Evolutionary conservation across 2,113 vertebrate genomes (phyloP).

Genomic region (Hippopotamus amphibius): DNA sequence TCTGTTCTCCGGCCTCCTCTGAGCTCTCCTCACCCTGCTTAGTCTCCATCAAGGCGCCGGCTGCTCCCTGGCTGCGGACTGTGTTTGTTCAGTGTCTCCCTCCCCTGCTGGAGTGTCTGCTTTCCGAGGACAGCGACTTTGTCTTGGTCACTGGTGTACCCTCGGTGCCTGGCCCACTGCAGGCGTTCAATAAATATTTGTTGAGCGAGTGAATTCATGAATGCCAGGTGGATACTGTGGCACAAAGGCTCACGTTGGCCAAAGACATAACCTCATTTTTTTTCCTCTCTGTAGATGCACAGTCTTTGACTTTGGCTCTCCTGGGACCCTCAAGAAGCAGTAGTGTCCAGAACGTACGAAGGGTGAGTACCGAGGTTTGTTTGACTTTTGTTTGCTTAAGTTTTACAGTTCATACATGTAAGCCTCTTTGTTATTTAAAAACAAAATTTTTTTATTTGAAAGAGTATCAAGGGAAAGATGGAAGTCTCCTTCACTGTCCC

Average conservation of each 20-base stretch:
- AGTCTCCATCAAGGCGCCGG: background rate
- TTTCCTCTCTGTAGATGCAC: background rate
- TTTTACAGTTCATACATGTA: background rate
- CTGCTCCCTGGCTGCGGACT: background rate
- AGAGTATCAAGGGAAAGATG: background rate
- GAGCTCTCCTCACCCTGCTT: background rate
- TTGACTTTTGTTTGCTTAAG: background rate
- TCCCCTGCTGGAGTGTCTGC: background rate
- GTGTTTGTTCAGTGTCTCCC: background rate
- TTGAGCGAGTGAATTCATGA: background rate
- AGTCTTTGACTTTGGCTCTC: background rate
- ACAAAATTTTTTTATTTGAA: background rate
- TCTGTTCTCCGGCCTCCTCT: background rate
- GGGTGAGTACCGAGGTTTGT: conserved; percentile 30
- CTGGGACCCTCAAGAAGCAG: background rate
- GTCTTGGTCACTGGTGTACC: background rate
- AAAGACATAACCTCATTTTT: background rate
- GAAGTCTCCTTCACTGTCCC: background rate
- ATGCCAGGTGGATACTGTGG: background rate
- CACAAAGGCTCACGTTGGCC: background rate
- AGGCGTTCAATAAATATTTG: background rate
- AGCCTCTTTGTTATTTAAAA: background rate
- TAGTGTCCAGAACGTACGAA: background rate
- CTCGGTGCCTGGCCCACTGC: background rate
- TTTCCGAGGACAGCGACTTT: background rate